Base-by-base conservation (phyloP, 2,113 vertebrate species). In the Diadophis punctatus region DNA sequence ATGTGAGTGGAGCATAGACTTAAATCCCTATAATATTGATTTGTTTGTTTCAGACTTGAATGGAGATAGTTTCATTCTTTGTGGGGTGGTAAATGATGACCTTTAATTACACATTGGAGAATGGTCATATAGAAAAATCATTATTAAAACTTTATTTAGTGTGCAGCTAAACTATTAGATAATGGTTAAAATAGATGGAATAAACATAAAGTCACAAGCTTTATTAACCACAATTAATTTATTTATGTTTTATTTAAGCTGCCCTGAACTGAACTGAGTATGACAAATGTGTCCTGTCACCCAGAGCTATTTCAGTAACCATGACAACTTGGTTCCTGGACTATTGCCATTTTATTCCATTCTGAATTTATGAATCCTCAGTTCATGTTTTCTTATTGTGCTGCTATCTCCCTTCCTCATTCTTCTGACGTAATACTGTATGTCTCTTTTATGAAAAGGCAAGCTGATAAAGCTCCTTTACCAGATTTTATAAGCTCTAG, bases 261-360 rank as follows among this genome's bases (percentile, higher is more conserved):
- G 58, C 34, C 51, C 34, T 74, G 60, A 53, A 46, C 23, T 89
- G 63, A 84, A 89, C 27, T 58, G 68, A 84, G 30, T 86, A 68
- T 58, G 87, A 52, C 86, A 88, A 88, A 92, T 88, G 49, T 88
- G 51, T 55, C 43, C 0, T 34, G 60, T 74, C 68, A 84, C 46
- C 68, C 7, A 60, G 91, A 89, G 68, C 91, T 85, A 20, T 89
- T 74, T 92, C 87, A 89, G 91, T 89, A 52, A 92, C 87, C 87
- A 89, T 92, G 87, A 85, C 87, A 92, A 86, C 86, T 74, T 30
- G 58, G 91, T 68, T 88, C 49, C 86, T 55, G 49, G 52, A 87
- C 58, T 68, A 49, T 43, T 46, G 49, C 60, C 22, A 25, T 74
- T 88, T 92, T 68, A 27, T 55, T 80, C 60, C 49, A 92, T 27